Evolutionary conservation across 2,113 vertebrate genomes (phyloP).

Genomic region (Catharus bicknelli): DNA sequence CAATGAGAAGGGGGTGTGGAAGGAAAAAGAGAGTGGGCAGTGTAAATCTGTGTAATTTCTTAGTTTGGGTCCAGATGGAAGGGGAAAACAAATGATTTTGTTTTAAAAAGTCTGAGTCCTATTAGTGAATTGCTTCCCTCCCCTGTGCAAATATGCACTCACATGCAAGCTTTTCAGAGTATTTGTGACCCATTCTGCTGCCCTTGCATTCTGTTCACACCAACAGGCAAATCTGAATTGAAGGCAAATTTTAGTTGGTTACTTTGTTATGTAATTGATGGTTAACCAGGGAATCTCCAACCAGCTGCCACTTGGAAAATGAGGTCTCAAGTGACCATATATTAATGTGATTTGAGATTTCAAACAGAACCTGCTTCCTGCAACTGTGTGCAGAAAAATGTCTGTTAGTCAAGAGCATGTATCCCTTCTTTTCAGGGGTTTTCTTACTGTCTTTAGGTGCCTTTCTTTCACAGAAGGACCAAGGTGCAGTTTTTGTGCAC

Average conservation of each 20-base stretch:
- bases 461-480: background rate
- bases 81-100: background rate
- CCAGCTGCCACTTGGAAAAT: background rate
- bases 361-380: background rate
- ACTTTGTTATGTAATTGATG: background rate
- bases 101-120: background rate
- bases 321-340: background rate
- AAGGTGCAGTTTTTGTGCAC: background rate
- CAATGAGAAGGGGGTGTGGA: background rate
- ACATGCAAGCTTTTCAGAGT: background rate
- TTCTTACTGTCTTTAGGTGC: background rate
- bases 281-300: background rate
- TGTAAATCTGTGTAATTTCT: constrained; percentile 21
- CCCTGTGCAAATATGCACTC: background rate
- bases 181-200: background rate
- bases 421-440: background rate
- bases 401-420: background rate
- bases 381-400: background rate
- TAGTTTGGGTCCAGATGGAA: background rate
- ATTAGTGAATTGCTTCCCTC: background rate
- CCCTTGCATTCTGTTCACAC: background rate
- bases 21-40: background rate
- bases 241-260: background rate
- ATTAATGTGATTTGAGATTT: background rate
- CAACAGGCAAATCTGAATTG: background rate